These are phyloP conservation scores for Drosophila trichaetosa DNA, from an alignment of 2,888 invertebrate genomes.

Conservation along the genomic window DNA sequence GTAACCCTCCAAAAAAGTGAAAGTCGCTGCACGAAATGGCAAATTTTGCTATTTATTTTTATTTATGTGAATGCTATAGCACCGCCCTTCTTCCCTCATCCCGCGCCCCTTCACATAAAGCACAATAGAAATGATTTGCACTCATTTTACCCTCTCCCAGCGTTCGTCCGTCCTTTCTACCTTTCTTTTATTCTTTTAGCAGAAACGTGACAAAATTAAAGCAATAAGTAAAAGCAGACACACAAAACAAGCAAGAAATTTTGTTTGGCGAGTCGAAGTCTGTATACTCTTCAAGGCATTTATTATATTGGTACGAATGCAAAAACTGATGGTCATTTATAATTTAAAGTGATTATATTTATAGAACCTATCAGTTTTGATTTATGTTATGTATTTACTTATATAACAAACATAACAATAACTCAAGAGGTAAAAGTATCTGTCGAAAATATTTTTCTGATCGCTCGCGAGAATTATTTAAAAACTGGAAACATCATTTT, in stretches of 20 bases:
- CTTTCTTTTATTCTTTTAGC: slow-evolving; percentile 23
- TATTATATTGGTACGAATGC: background rate
- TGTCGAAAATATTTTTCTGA: background rate
- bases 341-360: background rate
- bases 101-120: background rate
- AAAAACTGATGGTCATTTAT: background rate
- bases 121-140: slow-evolving; percentile 58
- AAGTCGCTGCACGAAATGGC: slow-evolving; percentile 62
- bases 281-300: slow-evolving; percentile 6
- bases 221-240: slow-evolving; percentile 43
- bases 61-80: slow-evolving; percentile 32
- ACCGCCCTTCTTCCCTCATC: background rate
- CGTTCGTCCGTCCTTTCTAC: slow-evolving; percentile 6
- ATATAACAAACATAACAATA: background rate
- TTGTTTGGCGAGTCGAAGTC: no score
- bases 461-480: background rate
- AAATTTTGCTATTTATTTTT: slow-evolving; percentile 75
- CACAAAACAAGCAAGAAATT: background rate
- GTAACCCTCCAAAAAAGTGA: slow-evolving; percentile 3
- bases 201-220: slow-evolving; percentile 76
- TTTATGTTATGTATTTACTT: background rate
- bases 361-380: background rate
- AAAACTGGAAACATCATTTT: background rate
- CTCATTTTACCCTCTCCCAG: slow-evolving; percentile 18
- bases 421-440: background rate